These are phyloP conservation scores for Liparis tanakae DNA, from an alignment of 2,797 vertebrate genomes.

Conservation along the genomic window DNA sequence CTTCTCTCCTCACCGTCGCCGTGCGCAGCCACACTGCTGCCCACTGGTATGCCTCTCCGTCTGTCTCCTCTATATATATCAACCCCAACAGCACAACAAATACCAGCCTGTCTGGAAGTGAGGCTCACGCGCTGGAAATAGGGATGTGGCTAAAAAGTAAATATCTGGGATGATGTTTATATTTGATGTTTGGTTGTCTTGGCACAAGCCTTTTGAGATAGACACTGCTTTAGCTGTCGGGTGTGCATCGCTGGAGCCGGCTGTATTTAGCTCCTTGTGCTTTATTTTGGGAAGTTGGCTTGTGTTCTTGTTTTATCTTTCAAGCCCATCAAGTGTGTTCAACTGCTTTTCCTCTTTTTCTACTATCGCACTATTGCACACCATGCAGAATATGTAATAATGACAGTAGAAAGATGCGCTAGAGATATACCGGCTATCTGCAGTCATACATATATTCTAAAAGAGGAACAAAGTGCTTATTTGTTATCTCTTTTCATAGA, in stretches of 20 bases:
- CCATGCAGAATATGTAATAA: not conserved
- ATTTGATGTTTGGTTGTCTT: conserved; percentile 75
- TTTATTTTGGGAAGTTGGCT: conserved; percentile 64
- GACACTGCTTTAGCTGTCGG: conserved; percentile 61
- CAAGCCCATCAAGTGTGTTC: conserved; percentile 40
- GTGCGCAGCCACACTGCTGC: conserved; percentile 69
- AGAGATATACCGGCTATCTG: not conserved
- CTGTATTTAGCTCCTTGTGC: conserved; percentile 59
- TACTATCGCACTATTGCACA: conserved; percentile 1
- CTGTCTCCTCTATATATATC: conserved; percentile 80
- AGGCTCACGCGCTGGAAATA: conserved; percentile 71
- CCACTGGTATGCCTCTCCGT: conserved; percentile 79
- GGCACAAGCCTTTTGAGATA: conserved; percentile 63
- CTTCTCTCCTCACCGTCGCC: conserved; percentile 73
- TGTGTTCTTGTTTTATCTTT: conserved; percentile 52
- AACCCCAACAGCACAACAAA: conserved; percentile 79
- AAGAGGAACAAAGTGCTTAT: conserved; percentile 21
- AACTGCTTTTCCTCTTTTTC: conserved; percentile 28
- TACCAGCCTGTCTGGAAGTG: conserved; percentile 80
- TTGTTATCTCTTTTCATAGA: not conserved
- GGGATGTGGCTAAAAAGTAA: conserved; percentile 79
- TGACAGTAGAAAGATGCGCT: not conserved
- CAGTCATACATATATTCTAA: not conserved
- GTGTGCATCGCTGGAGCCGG: conserved; percentile 40
- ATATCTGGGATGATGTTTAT: conserved; percentile 73